Evolutionary conservation across 1,140 invertebrate genomes (phyloP), one percentile per base, ranked within the genome.

Genomic region (Drosophila nikananu): DNA sequence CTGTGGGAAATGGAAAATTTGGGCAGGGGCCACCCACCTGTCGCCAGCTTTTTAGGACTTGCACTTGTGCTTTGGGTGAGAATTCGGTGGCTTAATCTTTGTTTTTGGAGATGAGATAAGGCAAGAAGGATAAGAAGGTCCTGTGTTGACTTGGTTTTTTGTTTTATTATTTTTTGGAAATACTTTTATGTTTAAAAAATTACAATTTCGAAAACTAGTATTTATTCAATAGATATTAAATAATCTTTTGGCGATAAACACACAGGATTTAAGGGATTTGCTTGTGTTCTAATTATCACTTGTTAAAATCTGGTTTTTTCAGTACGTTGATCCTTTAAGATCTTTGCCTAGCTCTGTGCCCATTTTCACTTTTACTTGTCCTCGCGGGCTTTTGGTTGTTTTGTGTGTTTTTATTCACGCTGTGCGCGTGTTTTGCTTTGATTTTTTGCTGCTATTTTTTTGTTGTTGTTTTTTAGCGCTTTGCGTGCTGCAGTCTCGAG

Each of bases 401-500:
- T 59, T 57, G n/a, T 64, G 51, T 64, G 65, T 32, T 63, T 51
- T 74, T 74, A 30, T 51, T 41, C 58, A 32, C 61, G 71, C 37
- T 64, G 86, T 63, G 82, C 75, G 75, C 83, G 32, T 72, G 83
- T 41, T 79, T 82, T 65, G 55, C n/a, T 35, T 37, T 37, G 48
- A 27, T 51, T 51, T 51, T 49, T 49, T 27, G 3, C 48, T 19
- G 32, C 15, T 55, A 39, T 55, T 55, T 55, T 49, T 49, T 44
- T 86, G 30, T 30, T 30, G 30, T 30, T 30, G 52, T 59, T 55
- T 84, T 74, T 74, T 73, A 72, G 66, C 74, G 80, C 77, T 84
- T 87, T 89, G 84, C 79, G 71, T 75, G 86, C 65, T 83, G 84
- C 78, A 80, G 59, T 86, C 84, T 81, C 81, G 78, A 90, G 72